Base-by-base conservation (phyloP, 2,888 invertebrate genomes). In the Theretra japonica region DNA sequence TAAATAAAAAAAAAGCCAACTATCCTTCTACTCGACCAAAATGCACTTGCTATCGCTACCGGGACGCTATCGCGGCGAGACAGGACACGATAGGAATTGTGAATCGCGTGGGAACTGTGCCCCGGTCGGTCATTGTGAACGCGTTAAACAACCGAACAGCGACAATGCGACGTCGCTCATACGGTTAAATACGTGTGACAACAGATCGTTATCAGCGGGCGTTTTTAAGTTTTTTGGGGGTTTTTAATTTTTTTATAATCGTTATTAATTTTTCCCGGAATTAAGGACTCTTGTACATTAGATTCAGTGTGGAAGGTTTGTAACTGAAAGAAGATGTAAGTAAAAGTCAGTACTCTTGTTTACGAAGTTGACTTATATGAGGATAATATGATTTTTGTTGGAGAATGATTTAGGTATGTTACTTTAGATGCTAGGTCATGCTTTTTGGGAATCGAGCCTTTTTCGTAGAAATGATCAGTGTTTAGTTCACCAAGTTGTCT, bases 61-160 rank as follows among this genome's bases (percentile, higher is more conserved):
- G 57, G 30, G 56, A 56, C 48, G 33, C 56, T 65, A 65, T 65
- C 62, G 53, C 21, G 8, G 25, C 56, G 15, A 21, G 53, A 30
- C 33, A 62, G 65, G 62, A 75, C 75, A 72, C 56, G 30, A 50
- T 50, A 60, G 59, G 68, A 69, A 60, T 72, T 69, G 70, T 57
- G 70, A 56, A 56, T 15, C 17, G 73, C 74, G 75, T 75, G 75
- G 73, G 75, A 75, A 75, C 58, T 19, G 23, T 4, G 30, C 33
- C 53, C 70, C 50, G 28, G 21, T 1, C 41, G 41, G 65, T 68
- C 57, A 74, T 75, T 75, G 71, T 62, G 23, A 15, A 48, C 71
- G 59, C 69, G 25, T 69, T 65, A 71, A 70, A 70, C 59, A 53
- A 33, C 53, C 50, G 50, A 69, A 30, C 53, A 23, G 17, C 62